Base-by-base conservation (phyloP, 1,140 invertebrate genomes). In the Megalopta genalis region DNA sequence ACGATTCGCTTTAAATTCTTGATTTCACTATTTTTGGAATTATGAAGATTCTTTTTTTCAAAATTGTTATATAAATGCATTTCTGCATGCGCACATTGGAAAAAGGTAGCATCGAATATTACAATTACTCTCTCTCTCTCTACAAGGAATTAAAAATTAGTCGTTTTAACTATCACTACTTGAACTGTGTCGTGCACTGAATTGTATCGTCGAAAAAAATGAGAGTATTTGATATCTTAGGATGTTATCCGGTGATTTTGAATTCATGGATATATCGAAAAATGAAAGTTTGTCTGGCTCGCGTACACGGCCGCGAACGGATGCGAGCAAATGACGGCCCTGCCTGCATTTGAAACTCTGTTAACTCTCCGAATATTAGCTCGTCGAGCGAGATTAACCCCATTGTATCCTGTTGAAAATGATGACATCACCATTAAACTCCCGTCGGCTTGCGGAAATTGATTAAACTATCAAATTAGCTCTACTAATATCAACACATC, bases 381-480 rank as follows among this genome's bases (percentile, higher is more conserved):
- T 93, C 89, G 90, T 92, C 91, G 90, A 91, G 92, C 89, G 89
- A 91, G 92, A 92, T 93, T 93, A 92, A 92, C 90, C 89, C 88
- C 87, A 91, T 91, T 91, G 90, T 92, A 90, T 88, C 82, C 87
- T 88, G 92, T 91, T 92, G 91, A 91, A 92, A 93, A 93, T 92
- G 91, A 93, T 93, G 92, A 93, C 92, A 91, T 93, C 91, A 90
- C 91, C 89, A 93, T 93, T 93, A 93, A 93, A 93, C 91, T 92
- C 88, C 90, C 89, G 91, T 90, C 88, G 90, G 91, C 84, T 90
- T 89, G 86, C 89, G 91, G 91, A 93, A 93, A 93, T 93, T 93
- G 91, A 93, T 93, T 93, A 93, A 93, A 93, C 91, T 92, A 93
- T 93, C 91, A 92, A 92, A 93, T 93, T 93, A 93, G 92, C 91